These are phyloP conservation scores for Dicerorhinus sumatrensis DNA, from an alignment of 2,113 vertebrate genomes.

Conservation along the genomic window DNA sequence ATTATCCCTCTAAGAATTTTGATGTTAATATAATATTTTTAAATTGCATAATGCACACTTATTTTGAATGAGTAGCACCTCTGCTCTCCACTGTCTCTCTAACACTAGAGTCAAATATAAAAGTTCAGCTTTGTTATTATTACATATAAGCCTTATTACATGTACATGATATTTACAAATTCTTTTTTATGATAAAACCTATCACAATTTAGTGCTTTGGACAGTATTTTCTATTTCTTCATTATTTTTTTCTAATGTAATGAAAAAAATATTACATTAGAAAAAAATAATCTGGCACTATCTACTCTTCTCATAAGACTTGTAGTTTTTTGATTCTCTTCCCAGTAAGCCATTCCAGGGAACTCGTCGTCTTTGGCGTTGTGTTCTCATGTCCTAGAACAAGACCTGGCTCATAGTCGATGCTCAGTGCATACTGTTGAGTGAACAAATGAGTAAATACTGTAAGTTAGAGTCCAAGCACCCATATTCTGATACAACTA, in stretches of 20 bases:
- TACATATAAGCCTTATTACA: neutral
- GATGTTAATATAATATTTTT: neutral
- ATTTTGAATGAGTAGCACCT: neutral
- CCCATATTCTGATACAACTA: neutral
- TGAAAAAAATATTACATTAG: too few relatives aligned
- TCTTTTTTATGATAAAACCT: neutral
- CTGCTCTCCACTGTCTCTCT: neutral
- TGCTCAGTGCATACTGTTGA: neutral
- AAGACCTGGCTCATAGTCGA: neutral
- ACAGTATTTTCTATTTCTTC: neutral
- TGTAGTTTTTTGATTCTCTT: neutral
- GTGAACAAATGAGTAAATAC: neutral
- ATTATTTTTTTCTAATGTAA: constrained; percentile 16
- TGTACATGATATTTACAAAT: neutral
- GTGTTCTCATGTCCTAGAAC: neutral
- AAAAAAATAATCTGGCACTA: neutral
- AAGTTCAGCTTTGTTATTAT: neutral
- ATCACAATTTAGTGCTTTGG: neutral
- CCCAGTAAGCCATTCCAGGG: neutral
- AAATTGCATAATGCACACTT: neutral
- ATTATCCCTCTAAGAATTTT: neutral
- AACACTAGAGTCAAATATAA: neutral
- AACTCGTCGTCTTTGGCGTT: neutral
- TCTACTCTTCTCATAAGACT: neutral
- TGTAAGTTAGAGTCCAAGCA: neutral